Base-by-base conservation (phyloP, 2,888 invertebrate species). In the Erebia palarica region DNA sequence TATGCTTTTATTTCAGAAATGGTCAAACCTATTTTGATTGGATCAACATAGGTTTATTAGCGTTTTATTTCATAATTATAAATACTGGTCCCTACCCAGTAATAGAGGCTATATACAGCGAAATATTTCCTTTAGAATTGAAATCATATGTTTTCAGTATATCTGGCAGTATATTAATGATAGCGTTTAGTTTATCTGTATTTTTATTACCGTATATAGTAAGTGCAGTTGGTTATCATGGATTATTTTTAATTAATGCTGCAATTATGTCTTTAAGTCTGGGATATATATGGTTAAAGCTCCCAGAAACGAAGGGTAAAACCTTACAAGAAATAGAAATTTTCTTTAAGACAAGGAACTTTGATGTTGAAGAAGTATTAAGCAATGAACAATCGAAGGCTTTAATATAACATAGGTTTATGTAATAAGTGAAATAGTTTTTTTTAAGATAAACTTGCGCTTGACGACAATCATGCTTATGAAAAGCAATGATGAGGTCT, bases 281-380 rank as follows among this genome's bases (percentile, higher is more conserved):
- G 21, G 57, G 42, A 13, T 58, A 14, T 10, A 21, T 57, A 18
- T 66, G 66, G 66, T 16, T 36, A 14, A 57, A 42, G n/a, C 74
- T 82, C 44, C 82, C 82, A n/a, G 82, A 84, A 73, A 81, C 81
- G 1, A 81, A 81, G 68, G 81, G 80, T 57, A 83, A 79, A 75
- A 81, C 78, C 13, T 68, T 79, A 9, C 73, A 77, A 57, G 82
- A 83, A 65, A 80, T 84, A 27, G 79, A 80, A 69, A 58, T 73
- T 8, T 73, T 72, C 59, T 76, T 76, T 47, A 66, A 66, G 14
- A n/a, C 66, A 9, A 66, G 21, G 13, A 44, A 42, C 21, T 66
- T 66, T 67, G 51, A 58, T 18, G 59, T 64, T 1, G 69, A 64
- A 0, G 57, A 58, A 10, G 64, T 58, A 3, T n/a, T 69, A 9